phyloP scores from a whole-genome alignment of 2,797 vertebrate species.

The Semaprochilodus insignis region DNA sequence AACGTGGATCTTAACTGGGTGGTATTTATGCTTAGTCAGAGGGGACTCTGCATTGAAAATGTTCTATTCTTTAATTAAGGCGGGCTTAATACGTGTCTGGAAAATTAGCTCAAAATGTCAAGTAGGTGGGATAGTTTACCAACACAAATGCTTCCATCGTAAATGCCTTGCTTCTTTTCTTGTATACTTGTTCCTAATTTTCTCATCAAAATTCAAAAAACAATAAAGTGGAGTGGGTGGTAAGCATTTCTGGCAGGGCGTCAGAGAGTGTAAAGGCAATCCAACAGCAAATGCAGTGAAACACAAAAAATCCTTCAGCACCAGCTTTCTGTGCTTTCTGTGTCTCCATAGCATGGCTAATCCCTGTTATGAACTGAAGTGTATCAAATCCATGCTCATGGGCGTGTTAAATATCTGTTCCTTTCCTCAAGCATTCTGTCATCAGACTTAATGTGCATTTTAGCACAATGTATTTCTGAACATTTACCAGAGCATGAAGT shows the following conservation, averaged over 20 bases:
- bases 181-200: background rate
- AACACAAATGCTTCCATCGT: background rate
- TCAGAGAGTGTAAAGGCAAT: background rate
- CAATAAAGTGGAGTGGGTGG: background rate
- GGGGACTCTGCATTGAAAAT: no score
- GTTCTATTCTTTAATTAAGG: no score
- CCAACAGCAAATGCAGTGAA: background rate
- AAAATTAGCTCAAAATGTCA: no score
- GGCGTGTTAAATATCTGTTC: background rate
- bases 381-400: conserved; percentile 9
- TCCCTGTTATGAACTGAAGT: background rate
- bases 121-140: no score
- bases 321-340: background rate
- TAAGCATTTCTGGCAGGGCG: background rate
- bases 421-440: background rate
- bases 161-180: background rate
- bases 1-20: no score
- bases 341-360: background rate
- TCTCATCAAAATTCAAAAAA: background rate
- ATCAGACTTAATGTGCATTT: background rate
- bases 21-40: no score
- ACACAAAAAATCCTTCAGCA: background rate
- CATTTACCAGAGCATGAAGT: no score
- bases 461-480: no score
- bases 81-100: no score